These are phyloP conservation scores for Amphipoea lucens DNA, from an alignment of 2,888 invertebrate species.

Conservation along the genomic window DNA sequence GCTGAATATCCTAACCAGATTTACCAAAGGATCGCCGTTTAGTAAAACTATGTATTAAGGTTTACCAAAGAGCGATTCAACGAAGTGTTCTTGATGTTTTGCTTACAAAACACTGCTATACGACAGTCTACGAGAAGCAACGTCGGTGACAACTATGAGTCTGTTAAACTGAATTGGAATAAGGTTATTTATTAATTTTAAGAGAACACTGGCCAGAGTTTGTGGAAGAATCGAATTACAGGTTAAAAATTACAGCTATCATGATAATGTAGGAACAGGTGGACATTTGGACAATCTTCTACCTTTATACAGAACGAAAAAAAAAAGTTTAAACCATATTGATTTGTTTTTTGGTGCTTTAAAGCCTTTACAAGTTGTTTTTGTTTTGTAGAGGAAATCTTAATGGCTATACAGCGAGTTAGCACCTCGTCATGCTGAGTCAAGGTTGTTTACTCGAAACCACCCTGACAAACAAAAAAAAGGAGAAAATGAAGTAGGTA, in stretches of 20 bases:
- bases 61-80: neutral
- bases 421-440: constrained; percentile 35
- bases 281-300: neutral
- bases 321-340: neutral
- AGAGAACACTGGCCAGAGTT: neutral
- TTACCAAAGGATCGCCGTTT: neutral
- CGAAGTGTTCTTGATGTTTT: neutral
- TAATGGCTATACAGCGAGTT: neutral
- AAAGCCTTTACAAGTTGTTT: constrained; percentile 17
- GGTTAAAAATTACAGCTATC: constrained; percentile 3
- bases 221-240: neutral
- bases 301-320: neutral
- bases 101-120: neutral
- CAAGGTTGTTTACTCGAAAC: constrained; percentile 35
- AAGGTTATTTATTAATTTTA: neutral
- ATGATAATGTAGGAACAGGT: neutral
- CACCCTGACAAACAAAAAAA: neutral
- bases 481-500: neutral
- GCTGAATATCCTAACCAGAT: neutral
- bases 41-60: neutral
- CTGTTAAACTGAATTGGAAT: neutral
- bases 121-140: neutral
- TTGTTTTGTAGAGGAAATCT: constrained; percentile 2
- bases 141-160: neutral
- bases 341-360: neutral